Evolutionary conservation across 2,888 invertebrate species (phyloP), one percentile per base, ranked within the genome.

Genomic region (Thalpophila matura): DNA sequence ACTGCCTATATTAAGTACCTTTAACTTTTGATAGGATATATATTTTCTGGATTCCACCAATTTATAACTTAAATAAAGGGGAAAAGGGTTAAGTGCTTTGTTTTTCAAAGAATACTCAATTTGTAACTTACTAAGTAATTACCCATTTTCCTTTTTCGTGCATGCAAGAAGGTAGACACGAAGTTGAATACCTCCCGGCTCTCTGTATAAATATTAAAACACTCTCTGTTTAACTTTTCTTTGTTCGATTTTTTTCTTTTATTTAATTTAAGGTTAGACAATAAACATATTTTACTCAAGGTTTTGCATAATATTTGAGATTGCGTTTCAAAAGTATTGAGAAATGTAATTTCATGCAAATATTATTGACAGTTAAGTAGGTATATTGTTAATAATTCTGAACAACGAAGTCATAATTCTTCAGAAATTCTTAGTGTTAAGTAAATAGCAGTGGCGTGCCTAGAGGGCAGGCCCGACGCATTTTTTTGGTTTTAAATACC

Each of bases 61-160:
- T 49, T 68, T 59, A 49, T 57, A 51, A 50, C 20, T 33, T 47
- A 26, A 37, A 45, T 26, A 46, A 54, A 69, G 29, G 35, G 7
- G 10, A 29, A 63, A 68, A 35, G 46, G 33, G 24, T 55, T 37
- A 22, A 59, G 27, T 51, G 37, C 56, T 59, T 57, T 54, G 45
- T 70, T 57, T 51, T 42, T 53, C 24, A 37, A 29, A 40, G 40
- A 57, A 62, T 54, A 46, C 27, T 74, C 54, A 74, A 68, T 68
- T 59, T 62, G 43, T 55, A 51, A 50, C 22, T 38, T 53, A 56
- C 38, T 54, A 62, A 38, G 47, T 74, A 67, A 74, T 69, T 68
- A 68, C 46, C 56, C 42, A 24, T 50, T 50, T 57, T 37, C 22
- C 29, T 51, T 50, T 54, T 59, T 50, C 43, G 47, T 56, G 33